Evolutionary conservation across 2,888 invertebrate species (phyloP).

Genomic region (Labia minor): DNA sequence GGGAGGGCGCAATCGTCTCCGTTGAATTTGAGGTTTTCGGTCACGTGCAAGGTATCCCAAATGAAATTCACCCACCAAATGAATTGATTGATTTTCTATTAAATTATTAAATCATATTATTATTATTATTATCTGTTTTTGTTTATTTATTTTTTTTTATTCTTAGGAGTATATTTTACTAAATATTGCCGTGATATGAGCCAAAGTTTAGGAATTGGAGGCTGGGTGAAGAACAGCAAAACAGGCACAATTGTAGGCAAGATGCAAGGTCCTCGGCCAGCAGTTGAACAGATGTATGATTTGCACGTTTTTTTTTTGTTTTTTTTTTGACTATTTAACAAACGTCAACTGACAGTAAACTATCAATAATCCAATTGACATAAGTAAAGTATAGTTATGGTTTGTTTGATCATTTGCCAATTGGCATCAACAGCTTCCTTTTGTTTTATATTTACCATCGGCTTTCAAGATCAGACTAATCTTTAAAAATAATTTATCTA

Average conservation of each 20-base stretch:
- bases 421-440: not conserved
- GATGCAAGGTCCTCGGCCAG: conserved; percentile 68
- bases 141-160: conserved; percentile 14
- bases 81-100: not conserved
- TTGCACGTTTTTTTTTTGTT: not conserved
- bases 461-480: not conserved
- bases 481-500: not conserved
- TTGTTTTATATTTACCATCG: not conserved
- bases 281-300: conserved; percentile 72
- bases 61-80: too few species aligned
- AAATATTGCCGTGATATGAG: conserved; percentile 78
- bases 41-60: conserved; percentile 78
- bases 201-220: conserved; percentile 59
- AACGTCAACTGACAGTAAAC: not conserved
- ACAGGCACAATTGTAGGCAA: conserved; percentile 80
- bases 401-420: not conserved
- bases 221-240: conserved; percentile 88
- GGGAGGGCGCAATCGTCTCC: conserved; percentile 54
- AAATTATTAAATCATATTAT: not conserved
- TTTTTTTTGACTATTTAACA: not conserved
- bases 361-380: not conserved
- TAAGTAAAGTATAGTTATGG: not conserved
- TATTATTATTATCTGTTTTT: too few species aligned
- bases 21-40: conserved; percentile 86
- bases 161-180: conserved; percentile 71